Evolutionary conservation across 2,888 invertebrate genomes (phyloP), one percentile per base, ranked within the genome.

Genomic region (Orchesella flavescens): DNA sequence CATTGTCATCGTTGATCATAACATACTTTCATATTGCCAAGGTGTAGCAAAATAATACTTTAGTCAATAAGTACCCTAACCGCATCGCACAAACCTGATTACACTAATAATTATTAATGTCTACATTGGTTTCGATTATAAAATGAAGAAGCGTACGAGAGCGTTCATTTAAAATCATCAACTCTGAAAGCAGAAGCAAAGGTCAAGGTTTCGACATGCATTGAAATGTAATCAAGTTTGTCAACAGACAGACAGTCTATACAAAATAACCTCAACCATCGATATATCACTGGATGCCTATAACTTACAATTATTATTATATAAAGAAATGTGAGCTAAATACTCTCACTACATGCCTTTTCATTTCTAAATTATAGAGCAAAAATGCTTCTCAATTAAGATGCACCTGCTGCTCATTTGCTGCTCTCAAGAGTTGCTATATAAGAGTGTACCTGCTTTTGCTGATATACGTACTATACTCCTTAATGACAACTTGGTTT

Each of bases 151-250:
- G 23, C 34, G 34, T 34, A 34, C 34, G 2, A 34, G 34, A 34
- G 7, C n/a, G 34, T 7, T 34, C 34, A 34, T 34, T 34, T 34
- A 7, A 34, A 34, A 34, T 34, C 34, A 34, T 34, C 34, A 34
- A 34, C 34, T 34, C 34, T 34, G 43, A 13, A 19, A 15, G 19
- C 57, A 69, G 19, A 77, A 15, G 63, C 12, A 24, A 77, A 69
- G 77, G 77, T 77, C 77, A 77, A 68, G 77, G 68, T 68, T 69
- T 59, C 21, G 34, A 59, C 34, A 34, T 2, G 34, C 34, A 34
- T 34, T 34, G 3, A 34, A 2, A 34, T 34, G 3, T 34, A 34
- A 2, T 34, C 34, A 34, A 34, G 34, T 7, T 34, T 34, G 34
- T 34, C 34, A 34, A 34, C 2, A 34, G 7, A 7, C 34, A 34